Evolutionary conservation across 2,113 vertebrate genomes (phyloP), one percentile per base, ranked within the genome.

Genomic region (Conger conger): DNA sequence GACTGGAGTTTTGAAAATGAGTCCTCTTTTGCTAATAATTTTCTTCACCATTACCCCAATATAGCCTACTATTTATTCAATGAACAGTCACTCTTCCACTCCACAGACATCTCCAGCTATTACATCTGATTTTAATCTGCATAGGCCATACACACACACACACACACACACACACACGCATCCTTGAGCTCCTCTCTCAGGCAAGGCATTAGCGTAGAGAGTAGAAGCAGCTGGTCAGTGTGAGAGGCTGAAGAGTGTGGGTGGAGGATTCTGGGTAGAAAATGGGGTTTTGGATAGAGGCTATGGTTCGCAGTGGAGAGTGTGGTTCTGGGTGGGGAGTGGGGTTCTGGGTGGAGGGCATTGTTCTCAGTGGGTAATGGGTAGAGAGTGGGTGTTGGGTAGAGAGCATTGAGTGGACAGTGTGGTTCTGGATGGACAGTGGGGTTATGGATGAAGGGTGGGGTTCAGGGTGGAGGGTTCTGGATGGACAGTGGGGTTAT

Each of bases 181-280:
- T n/a, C n/a, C n/a, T n/a, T 87, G 87, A 80, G 76, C 82, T 37
- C 68, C 81, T 15, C 81, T 1, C 50, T 36, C 76, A 81, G 85
- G 86, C 76, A 81, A 84, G 86, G 87, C 88, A 77, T 53, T 15
- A 63, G 57, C 2, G 18, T 27, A 63, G 57, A 11, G 82, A 91
- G 88, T 89, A 90, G 79, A 83, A 76, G 87, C 92, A 93, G 92
- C 89, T 92, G 92, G 91, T 92, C 91, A 89, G 86, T 86, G 81
- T 16, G 77, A 82, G 83, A n/a, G 86, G 45, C 20, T 35, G 36
- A 80, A 82, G 78, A 57, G 76, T 86, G 82, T 76, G 53, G 76
- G n/a, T 73, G 79, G n/a, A n/a, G n/a, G n/a, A n/a, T 50, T 50
- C 45, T 15, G 7, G 7, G 45, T 50, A 13, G 45, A 50, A 13